Evolutionary conservation across 2,888 invertebrate genomes (phyloP).

Genomic region (Sipha maydis): DNA sequence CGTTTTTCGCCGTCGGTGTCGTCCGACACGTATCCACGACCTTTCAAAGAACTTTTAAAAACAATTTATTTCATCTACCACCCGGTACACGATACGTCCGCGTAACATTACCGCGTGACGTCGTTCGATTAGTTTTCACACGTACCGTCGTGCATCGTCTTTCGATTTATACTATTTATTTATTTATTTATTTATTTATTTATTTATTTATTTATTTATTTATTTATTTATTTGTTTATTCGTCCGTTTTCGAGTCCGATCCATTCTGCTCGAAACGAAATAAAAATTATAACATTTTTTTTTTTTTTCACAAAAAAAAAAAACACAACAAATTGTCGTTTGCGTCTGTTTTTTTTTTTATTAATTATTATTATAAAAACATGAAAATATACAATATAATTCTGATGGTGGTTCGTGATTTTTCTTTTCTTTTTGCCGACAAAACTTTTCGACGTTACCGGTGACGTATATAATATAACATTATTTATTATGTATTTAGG

Average conservation of each 20-base stretch:
- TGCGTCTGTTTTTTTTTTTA: not conserved
- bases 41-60: no score
- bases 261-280: no score
- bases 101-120: no score
- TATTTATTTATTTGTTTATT: not conserved
- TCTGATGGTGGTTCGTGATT: not conserved
- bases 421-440: not conserved
- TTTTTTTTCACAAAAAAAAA: not conserved
- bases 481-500: not conserved
- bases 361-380: not conserved
- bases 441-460: not conserved
- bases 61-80: no score
- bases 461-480: not conserved
- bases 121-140: no score
- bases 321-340: not conserved
- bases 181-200: no score
- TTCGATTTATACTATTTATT: not conserved
- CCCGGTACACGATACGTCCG: no score
- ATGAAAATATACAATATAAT: not conserved
- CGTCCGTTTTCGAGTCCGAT: not conserved
- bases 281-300: no score
- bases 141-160: no score
- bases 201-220: not conserved
- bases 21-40: no score
- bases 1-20: not conserved